Evolutionary conservation across 2,797 vertebrate genomes (phyloP).

Genomic region (Sebastes jordani): DNA sequence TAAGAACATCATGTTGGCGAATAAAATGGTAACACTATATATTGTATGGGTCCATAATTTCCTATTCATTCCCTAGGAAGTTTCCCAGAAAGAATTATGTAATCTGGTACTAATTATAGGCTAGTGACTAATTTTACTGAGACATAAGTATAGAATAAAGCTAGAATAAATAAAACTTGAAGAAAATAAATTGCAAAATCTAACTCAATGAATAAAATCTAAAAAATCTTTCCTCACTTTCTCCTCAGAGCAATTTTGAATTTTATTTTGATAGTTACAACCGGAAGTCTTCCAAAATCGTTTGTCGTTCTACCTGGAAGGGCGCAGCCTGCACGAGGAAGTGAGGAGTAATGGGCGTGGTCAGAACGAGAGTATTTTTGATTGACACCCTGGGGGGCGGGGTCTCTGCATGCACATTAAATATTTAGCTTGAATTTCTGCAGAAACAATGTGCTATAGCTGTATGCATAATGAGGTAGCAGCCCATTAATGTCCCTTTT

Average conservation of each 20-base stretch:
- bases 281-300: not conserved
- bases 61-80: not conserved
- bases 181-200: not conserved
- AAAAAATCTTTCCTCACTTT: not conserved
- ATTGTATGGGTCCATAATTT: not conserved
- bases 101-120: not conserved
- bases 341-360: constrained; percentile 49
- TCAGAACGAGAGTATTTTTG: constrained; percentile 43
- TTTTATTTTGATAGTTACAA: constrained; percentile 43
- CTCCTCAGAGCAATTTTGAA: not conserved
- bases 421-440: not conserved
- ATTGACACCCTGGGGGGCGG: constrained; percentile 50
- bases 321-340: constrained; percentile 33
- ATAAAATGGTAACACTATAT: not conserved
- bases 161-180: not conserved
- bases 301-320: not conserved
- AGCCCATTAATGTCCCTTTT: not conserved
- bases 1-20: not conserved
- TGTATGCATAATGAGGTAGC: not conserved
- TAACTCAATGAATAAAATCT: not conserved
- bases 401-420: not conserved
- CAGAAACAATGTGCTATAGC: not conserved
- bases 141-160: not conserved
- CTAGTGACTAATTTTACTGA: too few species aligned
- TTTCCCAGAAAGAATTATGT: not conserved